Base-by-base conservation (phyloP, 2,113 vertebrate genomes). In the Tautogolabrus adspersus region DNA sequence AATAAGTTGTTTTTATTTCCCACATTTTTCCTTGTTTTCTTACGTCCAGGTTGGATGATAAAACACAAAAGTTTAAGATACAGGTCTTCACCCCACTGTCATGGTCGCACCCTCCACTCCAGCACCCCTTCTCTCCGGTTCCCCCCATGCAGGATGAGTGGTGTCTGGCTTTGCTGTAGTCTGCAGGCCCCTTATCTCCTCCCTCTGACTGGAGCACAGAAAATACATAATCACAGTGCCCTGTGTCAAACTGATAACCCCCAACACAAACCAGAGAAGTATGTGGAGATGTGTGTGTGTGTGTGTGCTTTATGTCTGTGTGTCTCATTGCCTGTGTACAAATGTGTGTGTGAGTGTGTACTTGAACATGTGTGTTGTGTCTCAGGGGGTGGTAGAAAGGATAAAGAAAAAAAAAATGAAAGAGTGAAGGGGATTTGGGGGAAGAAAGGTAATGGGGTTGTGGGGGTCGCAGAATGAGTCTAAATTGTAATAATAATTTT, bases 241-340 rank as follows among this genome's bases (percentile, higher is more conserved):
- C 88, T 89, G 91, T 92, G 85, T 90, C 88, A 92, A 78, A 87
- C 86, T 85, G 92, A 93, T 93, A 93, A 93, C 91, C 91, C 74
- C 86, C 44, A 66, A 69, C 78, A 78, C 86, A 73, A 84, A 78
- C 83, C 46, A 70, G 22, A 79, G 60, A 75, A 69, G 71, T 40
- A 1, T 1, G 63, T 55, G 57, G 68, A 21, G 63, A 51, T 59
- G 56, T 70, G 37, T 73, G 67, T 59, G 66, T 47, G 30, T 74
- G 37, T 59, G 66, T 54, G 40, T 74, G 37, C 75, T 57, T 49
- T 42, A 15, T 58, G 22, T 74, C 19, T 72, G 73, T 81, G n/a
- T n/a, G 80, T 46, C 40, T 57, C 46, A 62, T 52, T 66, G 11
- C 34, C 57, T 55, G 16, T 37, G 60, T 76, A 72, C 55, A 46